Evolutionary conservation across 2,113 vertebrate species (phyloP).

Genomic region (Bungarus multicinctus): DNA sequence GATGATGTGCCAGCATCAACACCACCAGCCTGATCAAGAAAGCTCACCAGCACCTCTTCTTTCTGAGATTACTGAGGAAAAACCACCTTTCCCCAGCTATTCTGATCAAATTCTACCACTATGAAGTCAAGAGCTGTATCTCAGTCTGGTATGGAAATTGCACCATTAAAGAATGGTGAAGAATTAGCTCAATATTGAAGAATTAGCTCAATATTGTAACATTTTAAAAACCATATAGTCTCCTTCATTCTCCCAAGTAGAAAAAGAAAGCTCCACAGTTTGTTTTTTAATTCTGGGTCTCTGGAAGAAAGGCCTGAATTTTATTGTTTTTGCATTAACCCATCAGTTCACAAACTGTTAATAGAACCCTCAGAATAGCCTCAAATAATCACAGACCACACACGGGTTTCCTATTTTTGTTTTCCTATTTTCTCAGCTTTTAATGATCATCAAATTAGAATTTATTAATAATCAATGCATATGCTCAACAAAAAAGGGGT

Average conservation of each 20-base stretch:
- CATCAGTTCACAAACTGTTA: not conserved
- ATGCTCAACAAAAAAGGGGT: not conserved
- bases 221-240: not conserved
- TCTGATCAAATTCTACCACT: too few relatives aligned
- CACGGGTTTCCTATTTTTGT: not conserved
- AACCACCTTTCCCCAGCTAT: too few relatives aligned
- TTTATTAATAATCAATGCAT: not conserved
- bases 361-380: not conserved
- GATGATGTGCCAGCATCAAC: not conserved
- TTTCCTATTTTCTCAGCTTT: not conserved
- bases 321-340: not conserved
- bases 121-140: too few relatives aligned
- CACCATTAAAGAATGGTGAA: too few relatives aligned
- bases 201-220: slow-evolving; percentile 9
- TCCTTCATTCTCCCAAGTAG: not conserved
- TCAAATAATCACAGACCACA: not conserved
- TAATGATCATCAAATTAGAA: not conserved
- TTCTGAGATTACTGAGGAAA: too few relatives aligned
- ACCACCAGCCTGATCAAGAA: too few relatives aligned
- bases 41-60: too few relatives aligned
- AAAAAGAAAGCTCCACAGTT: not conserved
- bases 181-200: too few relatives aligned
- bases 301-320: not conserved
- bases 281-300: not conserved
- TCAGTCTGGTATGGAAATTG: too few relatives aligned